These are phyloP conservation scores for Microdon myrmicae DNA, from an alignment of 2,888 invertebrate species.

Conservation along the genomic window DNA sequence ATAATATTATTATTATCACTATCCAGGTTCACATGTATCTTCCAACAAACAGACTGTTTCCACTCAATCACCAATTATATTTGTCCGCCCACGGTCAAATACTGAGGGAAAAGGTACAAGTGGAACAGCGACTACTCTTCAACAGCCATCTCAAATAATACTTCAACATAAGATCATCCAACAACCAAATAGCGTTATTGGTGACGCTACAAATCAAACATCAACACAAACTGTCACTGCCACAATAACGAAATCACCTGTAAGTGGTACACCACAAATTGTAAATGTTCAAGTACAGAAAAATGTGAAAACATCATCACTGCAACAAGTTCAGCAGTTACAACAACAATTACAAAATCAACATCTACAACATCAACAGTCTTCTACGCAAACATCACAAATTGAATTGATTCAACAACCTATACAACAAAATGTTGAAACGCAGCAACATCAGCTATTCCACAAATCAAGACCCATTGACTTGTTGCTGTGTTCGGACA, in stretches of 20 bases:
- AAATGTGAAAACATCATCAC: conserved; percentile 54
- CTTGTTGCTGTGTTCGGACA: too few relatives aligned
- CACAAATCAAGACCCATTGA: too few relatives aligned
- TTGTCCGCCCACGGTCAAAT: conserved; percentile 36
- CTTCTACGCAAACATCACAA: too few relatives aligned
- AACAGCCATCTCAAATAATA: conserved; percentile 43
- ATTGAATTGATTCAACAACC: too few relatives aligned
- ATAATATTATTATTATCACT: conserved; percentile 41
- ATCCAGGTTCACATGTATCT: conserved; percentile 36
- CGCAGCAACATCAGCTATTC: too few relatives aligned
- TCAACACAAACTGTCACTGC: conserved; percentile 24
- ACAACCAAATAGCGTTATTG: conserved; percentile 17
- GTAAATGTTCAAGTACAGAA: conserved; percentile 48
- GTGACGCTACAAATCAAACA: conserved; percentile 22
- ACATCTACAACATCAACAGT: too few relatives aligned
- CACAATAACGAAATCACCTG: conserved; percentile 33
- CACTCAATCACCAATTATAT: conserved; percentile 37
- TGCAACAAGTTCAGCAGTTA: conserved; percentile 46
- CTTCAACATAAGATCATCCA: conserved; percentile 45
- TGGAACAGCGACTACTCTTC: conserved; percentile 11
- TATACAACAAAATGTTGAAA: too few relatives aligned
- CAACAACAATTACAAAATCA: conserved; percentile 44
- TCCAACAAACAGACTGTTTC: conserved; percentile 27
- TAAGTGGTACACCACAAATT: conserved; percentile 28
- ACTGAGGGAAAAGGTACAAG: conserved; percentile 28